These are phyloP conservation scores for Antennarius maculatus DNA, from an alignment of 2,797 vertebrate species.

Conservation along the genomic window DNA sequence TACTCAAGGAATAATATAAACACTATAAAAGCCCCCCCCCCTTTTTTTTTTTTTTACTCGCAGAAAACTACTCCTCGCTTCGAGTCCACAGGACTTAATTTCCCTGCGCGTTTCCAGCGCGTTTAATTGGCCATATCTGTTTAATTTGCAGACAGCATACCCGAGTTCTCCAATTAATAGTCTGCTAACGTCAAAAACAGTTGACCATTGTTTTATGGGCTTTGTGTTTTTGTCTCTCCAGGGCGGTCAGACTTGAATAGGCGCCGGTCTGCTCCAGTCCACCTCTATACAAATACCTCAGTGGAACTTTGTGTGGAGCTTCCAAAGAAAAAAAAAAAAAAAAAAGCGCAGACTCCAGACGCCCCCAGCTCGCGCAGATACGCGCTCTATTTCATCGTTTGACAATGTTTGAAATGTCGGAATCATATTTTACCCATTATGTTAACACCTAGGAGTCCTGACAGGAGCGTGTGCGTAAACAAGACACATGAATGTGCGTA, in stretches of 20 bases:
- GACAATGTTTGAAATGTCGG: slow-evolving; percentile 80
- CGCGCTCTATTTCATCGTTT: slow-evolving; percentile 64
- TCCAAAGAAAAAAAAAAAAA: slow-evolving; percentile 51
- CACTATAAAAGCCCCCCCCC: slow-evolving; percentile 44
- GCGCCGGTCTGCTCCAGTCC: slow-evolving; percentile 80
- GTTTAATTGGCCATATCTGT: slow-evolving; percentile 77
- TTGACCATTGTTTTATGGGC: slow-evolving; percentile 79
- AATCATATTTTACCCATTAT: slow-evolving; percentile 80
- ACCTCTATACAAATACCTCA: slow-evolving; percentile 80
- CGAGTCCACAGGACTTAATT: slow-evolving; percentile 62
- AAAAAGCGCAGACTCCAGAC: slow-evolving; percentile 68
- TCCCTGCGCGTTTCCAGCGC: slow-evolving; percentile 55
- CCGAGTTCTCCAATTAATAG: slow-evolving; percentile 78
- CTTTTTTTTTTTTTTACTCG: too few species aligned
- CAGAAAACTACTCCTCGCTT: slow-evolving; percentile 58
- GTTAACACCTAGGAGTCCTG: slow-evolving; percentile 73
- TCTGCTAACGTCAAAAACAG: slow-evolving; percentile 80
- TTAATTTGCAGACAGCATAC: slow-evolving; percentile 62
- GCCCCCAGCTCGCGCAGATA: slow-evolving; percentile 48
- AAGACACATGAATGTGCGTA: slow-evolving; percentile 36
- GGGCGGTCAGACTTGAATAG: slow-evolving; percentile 78
- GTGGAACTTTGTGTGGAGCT: slow-evolving; percentile 76
- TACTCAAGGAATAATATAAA: slow-evolving; percentile 74
- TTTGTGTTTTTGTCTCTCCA: slow-evolving; percentile 66
- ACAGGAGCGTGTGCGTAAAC: slow-evolving; percentile 42